Conservation (phyloP, 2,113 vertebrate species). For the Ramphastos sulfuratus region DNA sequence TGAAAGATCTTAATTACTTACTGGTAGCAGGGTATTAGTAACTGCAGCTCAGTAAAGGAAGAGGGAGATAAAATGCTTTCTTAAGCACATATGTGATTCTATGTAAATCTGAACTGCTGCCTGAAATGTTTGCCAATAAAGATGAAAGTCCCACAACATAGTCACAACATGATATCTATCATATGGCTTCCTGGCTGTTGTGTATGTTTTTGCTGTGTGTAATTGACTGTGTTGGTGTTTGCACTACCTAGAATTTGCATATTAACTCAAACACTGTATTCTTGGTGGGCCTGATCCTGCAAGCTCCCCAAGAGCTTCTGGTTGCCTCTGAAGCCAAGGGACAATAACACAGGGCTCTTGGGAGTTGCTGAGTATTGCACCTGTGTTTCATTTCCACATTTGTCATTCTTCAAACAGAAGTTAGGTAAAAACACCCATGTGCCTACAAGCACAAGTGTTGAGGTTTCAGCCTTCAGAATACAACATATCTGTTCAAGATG, state of each 20-base stretch:
- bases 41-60: constrained; percentile 55
- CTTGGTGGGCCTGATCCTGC: background rate
- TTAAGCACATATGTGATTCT: constrained; percentile 80
- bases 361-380: background rate
- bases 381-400: background rate
- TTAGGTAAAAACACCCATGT: background rate
- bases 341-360: background rate
- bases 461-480: background rate
- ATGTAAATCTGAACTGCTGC: constrained; percentile 80
- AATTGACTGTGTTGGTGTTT: constrained; percentile 67
- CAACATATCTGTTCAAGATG: background rate
- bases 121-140: constrained; percentile 82
- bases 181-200: constrained; percentile 75
- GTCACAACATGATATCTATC: constrained; percentile 76
- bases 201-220: constrained; percentile 70
- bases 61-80: constrained; percentile 68
- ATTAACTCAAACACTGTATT: constrained; percentile 40
- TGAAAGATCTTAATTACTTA: constrained; percentile 33
- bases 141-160: constrained; percentile 76
- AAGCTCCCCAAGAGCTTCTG: background rate
- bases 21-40: constrained; percentile 37
- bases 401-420: background rate
- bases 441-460: background rate
- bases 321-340: background rate
- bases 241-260: constrained; percentile 71